Conservation (phyloP, 1,140 invertebrate genomes). For the Gyrodactylus salaris region DNA sequence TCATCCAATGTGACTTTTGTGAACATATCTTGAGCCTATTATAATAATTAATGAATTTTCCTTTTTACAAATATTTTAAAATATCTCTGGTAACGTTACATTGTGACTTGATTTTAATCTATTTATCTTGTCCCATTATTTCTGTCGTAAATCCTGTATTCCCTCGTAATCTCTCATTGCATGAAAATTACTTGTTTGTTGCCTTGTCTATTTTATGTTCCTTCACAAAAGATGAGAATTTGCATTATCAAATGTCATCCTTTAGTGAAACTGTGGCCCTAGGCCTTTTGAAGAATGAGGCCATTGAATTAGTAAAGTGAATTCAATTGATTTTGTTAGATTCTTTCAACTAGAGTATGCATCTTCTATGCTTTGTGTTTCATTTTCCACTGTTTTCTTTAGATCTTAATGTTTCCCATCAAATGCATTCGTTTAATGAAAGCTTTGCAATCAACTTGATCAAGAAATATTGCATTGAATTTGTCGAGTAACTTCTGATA, state of each 20-base stretch:
- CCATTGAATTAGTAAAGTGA: constrained; percentile 90
- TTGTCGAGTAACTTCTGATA: constrained; percentile 77
- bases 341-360: no score
- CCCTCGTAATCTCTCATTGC: no score
- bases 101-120: no score
- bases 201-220: constrained; percentile 12
- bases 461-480: constrained; percentile 74
- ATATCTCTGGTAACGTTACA: no score
- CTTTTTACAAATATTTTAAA: no score
- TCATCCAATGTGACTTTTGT: no score
- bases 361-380: no score
- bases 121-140: no score
- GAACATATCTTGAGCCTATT: no score
- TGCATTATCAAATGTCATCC: constrained; percentile 92
- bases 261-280: constrained; percentile 86
- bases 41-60: no score
- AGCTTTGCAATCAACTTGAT: constrained; percentile 66
- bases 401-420: constrained; percentile 71
- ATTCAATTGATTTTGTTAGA: no score
- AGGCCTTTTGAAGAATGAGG: constrained; percentile 69
- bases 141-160: no score
- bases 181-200: constrained; percentile 9
- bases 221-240: constrained; percentile 36
- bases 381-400: constrained; percentile 11
- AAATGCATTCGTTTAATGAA: constrained; percentile 97